Conservation (phyloP, 2,888 invertebrate genomes). For the Fragum sueziense region DNA sequence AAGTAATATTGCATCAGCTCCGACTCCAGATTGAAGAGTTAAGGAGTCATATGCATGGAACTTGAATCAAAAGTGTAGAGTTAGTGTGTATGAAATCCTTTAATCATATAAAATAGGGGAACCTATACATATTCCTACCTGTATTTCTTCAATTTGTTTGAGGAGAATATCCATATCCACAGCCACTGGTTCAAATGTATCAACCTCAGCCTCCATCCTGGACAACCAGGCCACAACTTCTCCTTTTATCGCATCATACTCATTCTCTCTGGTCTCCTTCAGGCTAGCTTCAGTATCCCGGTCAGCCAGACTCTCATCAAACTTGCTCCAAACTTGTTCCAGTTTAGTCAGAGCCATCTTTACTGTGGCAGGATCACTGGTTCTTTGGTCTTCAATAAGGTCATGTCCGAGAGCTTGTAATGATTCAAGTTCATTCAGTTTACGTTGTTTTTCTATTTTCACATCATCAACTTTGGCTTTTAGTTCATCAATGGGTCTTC, state of each 20-base stretch:
- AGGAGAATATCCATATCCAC: slow-evolving; percentile 93
- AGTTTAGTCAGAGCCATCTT: slow-evolving; percentile 83
- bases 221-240: slow-evolving; percentile 93
- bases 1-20: too few species aligned
- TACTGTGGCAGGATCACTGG: slow-evolving; percentile 75
- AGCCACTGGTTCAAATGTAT: slow-evolving; percentile 91
- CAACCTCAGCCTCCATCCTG: slow-evolving; percentile 90
- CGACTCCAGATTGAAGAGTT: too few species aligned
- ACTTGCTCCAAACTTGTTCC: slow-evolving; percentile 94
- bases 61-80: too few species aligned
- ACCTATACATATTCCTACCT: too few species aligned
- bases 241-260: slow-evolving; percentile 92
- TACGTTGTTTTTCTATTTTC: slow-evolving; percentile 66
- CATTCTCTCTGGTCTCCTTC: slow-evolving; percentile 92
- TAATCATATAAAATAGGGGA: too few species aligned
- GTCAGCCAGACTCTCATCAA: slow-evolving; percentile 91
- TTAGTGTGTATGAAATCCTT: too few species aligned
- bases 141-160: slow-evolving; percentile 87
- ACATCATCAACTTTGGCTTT: slow-evolving; percentile 85
- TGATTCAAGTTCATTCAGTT: slow-evolving; percentile 69
- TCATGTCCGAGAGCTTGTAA: slow-evolving; percentile 72
- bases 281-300: slow-evolving; percentile 92
- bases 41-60: too few species aligned
- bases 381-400: slow-evolving; percentile 75
- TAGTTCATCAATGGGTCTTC: slow-evolving; percentile 85